Base-by-base conservation (phyloP, 2,113 vertebrate species). In the Blennius ocellaris region DNA sequence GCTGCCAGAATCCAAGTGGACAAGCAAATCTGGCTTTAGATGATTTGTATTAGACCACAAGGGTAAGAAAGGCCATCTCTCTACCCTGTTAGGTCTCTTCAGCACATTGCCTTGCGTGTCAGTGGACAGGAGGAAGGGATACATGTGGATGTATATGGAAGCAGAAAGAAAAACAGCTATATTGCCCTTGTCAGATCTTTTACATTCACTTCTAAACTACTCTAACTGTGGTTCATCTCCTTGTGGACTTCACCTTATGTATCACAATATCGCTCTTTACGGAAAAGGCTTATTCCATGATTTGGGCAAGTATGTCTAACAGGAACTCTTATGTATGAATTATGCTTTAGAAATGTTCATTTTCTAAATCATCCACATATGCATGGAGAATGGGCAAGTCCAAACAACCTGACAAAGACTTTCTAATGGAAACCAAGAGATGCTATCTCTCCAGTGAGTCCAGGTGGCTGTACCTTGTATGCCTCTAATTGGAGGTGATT, bases 41-140 rank as follows among this genome's bases (percentile, higher is more conserved):
- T 38, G 62, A 43, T 67, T 52, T 47, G 45, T 70, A 56, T 66
- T 62, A 60, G 58, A 62, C 64, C 61, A 36, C 60, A 58, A 74
- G 16, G 41, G 30, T 52, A 63, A 30, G 38, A 47, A 45, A 73
- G 58, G 41, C 48, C 62, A 77, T 83, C 56, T 69, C 21, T 39
- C 51, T 38, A 14, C 9, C 43, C 30, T 3, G 49, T 58, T 45
- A 53, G 65, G 64, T 70, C 47, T 11, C 36, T 9, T 40, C 66
- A 75, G 58, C 56, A 78, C 58, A 58, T 61, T 72, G 66, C 77
- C 81, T 72, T 58, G 37, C 74, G 62, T 37, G 58, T 61, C 49
- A 36, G 7, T 51, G 51, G 49, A 48, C 40, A 50, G 41, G 41
- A 11, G 30, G 16, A 8, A 45, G 61, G 21, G 21, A 30, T 30